Conservation (phyloP, 2,113 vertebrate species). For the Peromyscus maniculatus region DNA sequence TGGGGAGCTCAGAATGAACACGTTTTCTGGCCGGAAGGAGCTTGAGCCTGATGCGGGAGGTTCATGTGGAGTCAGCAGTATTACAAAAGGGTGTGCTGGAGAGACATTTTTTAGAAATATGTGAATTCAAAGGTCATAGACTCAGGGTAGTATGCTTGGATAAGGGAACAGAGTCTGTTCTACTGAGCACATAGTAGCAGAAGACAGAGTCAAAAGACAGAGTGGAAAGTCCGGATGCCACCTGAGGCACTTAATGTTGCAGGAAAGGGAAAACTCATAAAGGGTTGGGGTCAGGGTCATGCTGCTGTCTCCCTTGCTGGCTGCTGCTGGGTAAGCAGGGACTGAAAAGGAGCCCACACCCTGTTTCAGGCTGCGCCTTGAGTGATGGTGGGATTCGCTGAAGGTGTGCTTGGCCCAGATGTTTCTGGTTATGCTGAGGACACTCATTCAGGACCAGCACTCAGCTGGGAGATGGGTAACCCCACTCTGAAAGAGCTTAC, state of each 20-base stretch:
- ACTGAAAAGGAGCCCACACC: not conserved
- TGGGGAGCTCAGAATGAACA: not conserved
- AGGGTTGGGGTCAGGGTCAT: not conserved
- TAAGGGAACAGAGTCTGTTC: not conserved
- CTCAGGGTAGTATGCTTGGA: not conserved
- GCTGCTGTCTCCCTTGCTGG: not conserved
- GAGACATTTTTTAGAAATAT: not conserved
- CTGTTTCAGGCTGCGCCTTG: not conserved
- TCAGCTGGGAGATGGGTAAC: not conserved
- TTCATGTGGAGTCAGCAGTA: not conserved
- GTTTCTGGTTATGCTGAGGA: not conserved
- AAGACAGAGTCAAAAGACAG: not conserved
- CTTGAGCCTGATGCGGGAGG: not conserved
- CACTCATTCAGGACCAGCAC: not conserved
- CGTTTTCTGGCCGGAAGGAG: not conserved
- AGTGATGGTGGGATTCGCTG: accelerated
- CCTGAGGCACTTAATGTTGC: not conserved
- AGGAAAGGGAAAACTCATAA: not conserved
- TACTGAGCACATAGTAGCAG: not conserved
- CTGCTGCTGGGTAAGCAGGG: not conserved
- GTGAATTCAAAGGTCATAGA: not conserved
- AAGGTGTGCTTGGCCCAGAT: not conserved
- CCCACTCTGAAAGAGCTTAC: not conserved
- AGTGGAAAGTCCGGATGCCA: not conserved
- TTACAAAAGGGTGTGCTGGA: not conserved